Conservation (phyloP, 2,888 invertebrate species). For the Campopleginae sp. region DNA sequence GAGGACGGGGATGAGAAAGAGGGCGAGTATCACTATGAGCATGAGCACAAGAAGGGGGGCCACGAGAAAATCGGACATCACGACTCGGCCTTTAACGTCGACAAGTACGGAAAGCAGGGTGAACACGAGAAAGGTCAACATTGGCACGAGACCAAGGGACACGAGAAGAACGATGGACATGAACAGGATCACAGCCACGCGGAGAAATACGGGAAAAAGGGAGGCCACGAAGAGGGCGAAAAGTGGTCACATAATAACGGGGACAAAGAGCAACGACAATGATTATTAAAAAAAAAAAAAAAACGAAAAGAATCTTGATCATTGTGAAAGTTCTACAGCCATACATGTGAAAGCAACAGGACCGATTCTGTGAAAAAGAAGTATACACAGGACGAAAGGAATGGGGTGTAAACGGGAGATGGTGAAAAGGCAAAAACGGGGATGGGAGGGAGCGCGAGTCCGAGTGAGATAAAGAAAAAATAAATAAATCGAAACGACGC, state of each 20-base stretch:
- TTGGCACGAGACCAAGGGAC: constrained; percentile 86
- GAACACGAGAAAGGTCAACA: constrained; percentile 86
- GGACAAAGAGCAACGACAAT: constrained; percentile 36
- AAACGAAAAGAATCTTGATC: constrained; percentile 25
- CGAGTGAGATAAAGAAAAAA: constrained; percentile 21
- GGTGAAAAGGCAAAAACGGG: constrained; percentile 25
- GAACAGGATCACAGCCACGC: constrained; percentile 86
- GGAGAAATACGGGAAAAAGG: constrained; percentile 84
- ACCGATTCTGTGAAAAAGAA: constrained; percentile 18
- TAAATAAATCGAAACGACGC: constrained; percentile 7
- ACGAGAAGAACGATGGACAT: constrained; percentile 86
- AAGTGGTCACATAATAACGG: constrained; percentile 87
- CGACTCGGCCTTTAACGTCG: constrained; percentile 85
- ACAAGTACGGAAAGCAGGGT: constrained; percentile 86
- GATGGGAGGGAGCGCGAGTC: neutral
- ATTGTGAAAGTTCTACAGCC: constrained; percentile 32
- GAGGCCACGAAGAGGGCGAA: constrained; percentile 85
- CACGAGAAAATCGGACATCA: constrained; percentile 86
- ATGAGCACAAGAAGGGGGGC: constrained; percentile 86
- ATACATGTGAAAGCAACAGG: constrained; percentile 1
- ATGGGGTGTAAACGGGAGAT: neutral
- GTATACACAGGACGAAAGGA: neutral
- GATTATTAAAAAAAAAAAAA: constrained; percentile 32
- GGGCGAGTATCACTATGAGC: constrained; percentile 87
- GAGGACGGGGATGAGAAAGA: constrained; percentile 88